Evolutionary conservation across 2,888 invertebrate species (phyloP).

Genomic region (Cyrtodaria siliqua): DNA sequence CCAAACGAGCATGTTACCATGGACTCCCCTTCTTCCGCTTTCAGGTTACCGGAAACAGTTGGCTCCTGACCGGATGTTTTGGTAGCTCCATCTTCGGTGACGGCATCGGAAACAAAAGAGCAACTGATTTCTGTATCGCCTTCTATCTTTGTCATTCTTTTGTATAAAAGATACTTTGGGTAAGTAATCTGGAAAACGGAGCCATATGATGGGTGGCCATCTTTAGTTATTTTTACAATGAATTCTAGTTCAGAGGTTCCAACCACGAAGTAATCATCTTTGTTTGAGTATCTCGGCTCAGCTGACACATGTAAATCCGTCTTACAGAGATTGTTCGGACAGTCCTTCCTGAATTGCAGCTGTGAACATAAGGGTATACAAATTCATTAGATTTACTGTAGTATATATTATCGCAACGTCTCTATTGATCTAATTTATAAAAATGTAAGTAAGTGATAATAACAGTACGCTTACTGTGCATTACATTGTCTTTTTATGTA

Average conservation of each 20-base stretch:
- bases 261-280: slow-evolving; percentile 57
- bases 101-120: not conserved
- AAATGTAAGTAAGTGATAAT: no score
- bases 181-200: slow-evolving; percentile 63
- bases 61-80: not conserved
- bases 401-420: no score
- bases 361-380: slow-evolving; percentile 45
- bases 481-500: no score
- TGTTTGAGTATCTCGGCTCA: slow-evolving; percentile 26
- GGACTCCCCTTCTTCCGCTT: slow-evolving; percentile 12
- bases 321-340: slow-evolving; percentile 65
- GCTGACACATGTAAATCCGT: slow-evolving; percentile 64
- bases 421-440: no score
- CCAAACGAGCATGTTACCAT: slow-evolving; percentile 40
- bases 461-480: no score
- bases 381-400: no score
- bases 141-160: slow-evolving; percentile 31
- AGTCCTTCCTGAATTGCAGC: slow-evolving; percentile 66
- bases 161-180: slow-evolving; percentile 60
- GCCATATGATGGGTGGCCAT: slow-evolving; percentile 70
- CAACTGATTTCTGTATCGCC: slow-evolving; percentile 54
- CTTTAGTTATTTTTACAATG: slow-evolving; percentile 65
- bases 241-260: slow-evolving; percentile 64
- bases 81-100: not conserved
- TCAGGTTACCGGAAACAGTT: no score